Base-by-base conservation (phyloP, 1,140 invertebrate species). In the Bombus impatiens region DNA sequence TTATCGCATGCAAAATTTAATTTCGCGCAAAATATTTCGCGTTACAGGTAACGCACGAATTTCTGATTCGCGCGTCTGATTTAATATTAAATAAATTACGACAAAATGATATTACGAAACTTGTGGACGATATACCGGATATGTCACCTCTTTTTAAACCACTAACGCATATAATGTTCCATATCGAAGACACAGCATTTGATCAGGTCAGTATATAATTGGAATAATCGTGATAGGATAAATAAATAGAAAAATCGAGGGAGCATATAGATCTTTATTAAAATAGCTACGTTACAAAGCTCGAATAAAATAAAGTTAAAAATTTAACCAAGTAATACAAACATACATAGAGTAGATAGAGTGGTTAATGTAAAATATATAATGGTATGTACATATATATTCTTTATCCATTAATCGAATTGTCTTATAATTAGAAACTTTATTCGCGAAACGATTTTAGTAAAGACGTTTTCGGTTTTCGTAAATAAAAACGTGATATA, bases 81-180 rank as follows among this genome's bases (percentile, higher is more conserved):
- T 97, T 96, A 96, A 91, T 98, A 62, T 95, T 96, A 88, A 95
- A 96, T 70, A 95, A 96, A 68, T 90, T 97, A 28, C 95, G 96
- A 15, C 93, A 95, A 8, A 95, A 79, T 22, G 92, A 84, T 72
- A 90, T 95, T n/a, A 77, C 94, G 70, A 72, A 86, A 5, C 90
- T 94, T 68, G 87, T 91, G n/a, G 84, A 90, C 25, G 84, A 93
- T 78, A 95, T 96, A 2, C 94, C 95, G 12, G 93, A 95, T 35
- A 90, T 96, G 59, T 95, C 96, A 2, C 91, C 96, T 70, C 94
- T 95, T 82, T 93, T 94, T n/a, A 96, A 96, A 37, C 95, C 96
- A 0, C 94, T 98, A 5, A 93, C 97, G 5, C 96, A 97, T 90
- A 96, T 96, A 35, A 97, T 98, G 97, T 98, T 98, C 91, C 97